phyloP scores from a whole-genome alignment of 2,113 vertebrate genomes.

The Archocentrus centrarchus region DNA sequence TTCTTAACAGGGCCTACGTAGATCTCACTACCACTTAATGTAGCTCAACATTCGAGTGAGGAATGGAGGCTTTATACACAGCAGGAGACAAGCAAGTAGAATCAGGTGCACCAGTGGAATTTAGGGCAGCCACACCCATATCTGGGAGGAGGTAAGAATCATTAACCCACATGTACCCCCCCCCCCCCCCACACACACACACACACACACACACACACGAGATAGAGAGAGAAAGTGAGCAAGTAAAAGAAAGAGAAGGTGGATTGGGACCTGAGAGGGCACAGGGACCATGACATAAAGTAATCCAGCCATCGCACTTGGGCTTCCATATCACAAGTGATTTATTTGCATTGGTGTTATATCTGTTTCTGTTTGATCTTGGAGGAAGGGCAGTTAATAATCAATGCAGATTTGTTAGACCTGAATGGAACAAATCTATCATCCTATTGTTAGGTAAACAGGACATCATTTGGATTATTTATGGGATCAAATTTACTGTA shows the following conservation, averaged over 20 bases:
- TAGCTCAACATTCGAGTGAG: neutral
- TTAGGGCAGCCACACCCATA: neutral
- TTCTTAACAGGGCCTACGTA: neutral
- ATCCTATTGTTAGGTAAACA: slow-evolving; percentile 39
- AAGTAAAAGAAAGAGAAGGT: no score
- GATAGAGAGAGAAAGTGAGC: no score
- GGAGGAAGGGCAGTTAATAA: neutral
- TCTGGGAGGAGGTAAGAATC: neutral
- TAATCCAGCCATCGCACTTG: neutral
- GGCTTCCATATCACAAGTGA: neutral
- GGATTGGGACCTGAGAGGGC: no score
- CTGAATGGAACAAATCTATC: slow-evolving; percentile 42
- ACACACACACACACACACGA: no score
- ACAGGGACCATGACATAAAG: neutral
- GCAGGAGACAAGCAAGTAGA: neutral
- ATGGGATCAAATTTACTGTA: slow-evolving; percentile 45
- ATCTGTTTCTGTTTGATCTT: neutral
- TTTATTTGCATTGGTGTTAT: neutral
- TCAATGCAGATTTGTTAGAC: slow-evolving; percentile 19
- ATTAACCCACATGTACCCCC: neutral
- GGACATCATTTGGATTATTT: slow-evolving; percentile 48
- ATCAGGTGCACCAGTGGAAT: neutral
- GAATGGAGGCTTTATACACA: neutral
- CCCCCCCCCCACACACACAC: no score
- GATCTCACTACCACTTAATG: neutral